Percentiles rank a stretch among this genome's conserved stretches.
Conservation (phyloP, 2,888 invertebrate species). For the Sphinx pinastri region DNA sequence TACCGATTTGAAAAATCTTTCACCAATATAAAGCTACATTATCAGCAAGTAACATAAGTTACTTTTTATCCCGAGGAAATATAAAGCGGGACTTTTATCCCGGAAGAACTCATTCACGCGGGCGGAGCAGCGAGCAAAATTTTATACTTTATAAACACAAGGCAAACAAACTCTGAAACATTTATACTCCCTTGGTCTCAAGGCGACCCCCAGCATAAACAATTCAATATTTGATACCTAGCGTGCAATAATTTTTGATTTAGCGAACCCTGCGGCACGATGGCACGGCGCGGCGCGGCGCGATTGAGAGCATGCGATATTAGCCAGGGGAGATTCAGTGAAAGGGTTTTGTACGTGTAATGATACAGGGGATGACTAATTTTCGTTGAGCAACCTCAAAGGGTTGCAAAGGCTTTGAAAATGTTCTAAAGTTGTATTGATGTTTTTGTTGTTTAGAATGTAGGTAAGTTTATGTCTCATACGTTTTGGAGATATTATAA, state of each 20-base stretch:
- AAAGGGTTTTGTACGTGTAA: conserved; percentile 29
- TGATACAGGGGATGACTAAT: conserved; percentile 21
- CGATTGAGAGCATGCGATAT: conserved; percentile 25
- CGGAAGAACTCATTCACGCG: too few species aligned
- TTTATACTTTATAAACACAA: background rate
- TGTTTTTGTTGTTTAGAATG: background rate
- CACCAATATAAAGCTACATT: too few species aligned
- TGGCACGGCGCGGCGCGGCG: conserved; percentile 1
- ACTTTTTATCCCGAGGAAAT: too few species aligned
- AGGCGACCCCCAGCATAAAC: conserved; percentile 1
- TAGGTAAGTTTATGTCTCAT: background rate
- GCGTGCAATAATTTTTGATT: conserved; percentile 18
- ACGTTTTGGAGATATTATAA: too few species aligned
- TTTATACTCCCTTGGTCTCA: background rate
- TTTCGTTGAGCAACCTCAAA: conserved; percentile 20
- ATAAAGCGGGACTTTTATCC: too few species aligned
- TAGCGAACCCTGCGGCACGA: conserved; percentile 11
- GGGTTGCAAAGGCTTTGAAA: conserved; percentile 20
- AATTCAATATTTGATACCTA: conserved; percentile 14
- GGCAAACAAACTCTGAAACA: background rate
- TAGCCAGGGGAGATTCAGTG: conserved; percentile 21
- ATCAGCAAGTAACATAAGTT: too few species aligned
- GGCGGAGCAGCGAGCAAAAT: too few species aligned
- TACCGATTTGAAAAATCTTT: too few species aligned
- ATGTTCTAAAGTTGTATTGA: background rate